phyloP scores from a whole-genome alignment of 1,140 invertebrate genomes.

The Hylaeus volcanicus region DNA sequence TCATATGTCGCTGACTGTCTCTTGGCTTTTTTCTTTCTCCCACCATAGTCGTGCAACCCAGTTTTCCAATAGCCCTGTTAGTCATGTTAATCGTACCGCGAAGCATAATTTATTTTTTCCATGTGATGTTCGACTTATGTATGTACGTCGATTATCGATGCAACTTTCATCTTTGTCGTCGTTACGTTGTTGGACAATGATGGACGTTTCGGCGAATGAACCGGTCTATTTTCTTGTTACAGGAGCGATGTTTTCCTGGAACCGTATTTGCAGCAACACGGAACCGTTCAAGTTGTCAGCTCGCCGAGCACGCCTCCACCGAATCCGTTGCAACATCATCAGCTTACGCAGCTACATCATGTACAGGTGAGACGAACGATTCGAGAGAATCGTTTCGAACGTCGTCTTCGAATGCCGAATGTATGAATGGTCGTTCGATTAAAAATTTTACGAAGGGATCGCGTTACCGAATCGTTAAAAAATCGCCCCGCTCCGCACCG shows the following conservation, averaged over 20 bases:
- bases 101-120: neutral
- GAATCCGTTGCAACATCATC: slow-evolving; percentile 76
- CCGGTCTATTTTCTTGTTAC: slow-evolving; percentile 58
- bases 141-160: too few species aligned
- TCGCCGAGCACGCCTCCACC: slow-evolving; percentile 77
- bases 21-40: neutral
- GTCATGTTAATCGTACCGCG: slow-evolving; percentile 2
- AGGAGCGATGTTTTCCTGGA: slow-evolving; percentile 80
- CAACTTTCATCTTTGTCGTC: too few species aligned
- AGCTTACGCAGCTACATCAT: slow-evolving; percentile 79
- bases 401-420: too few species aligned
- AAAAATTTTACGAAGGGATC: too few species aligned
- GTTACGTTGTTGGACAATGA: neutral
- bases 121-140: neutral
- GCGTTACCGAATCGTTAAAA: neutral
- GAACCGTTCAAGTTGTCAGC: slow-evolving; percentile 76
- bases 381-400: neutral
- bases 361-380: slow-evolving; percentile 71
- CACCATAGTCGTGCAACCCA: neutral
- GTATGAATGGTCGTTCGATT: too few species aligned
- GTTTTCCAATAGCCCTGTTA: neutral
- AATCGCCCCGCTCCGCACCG: neutral
- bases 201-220: neutral
- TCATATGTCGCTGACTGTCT: neutral
- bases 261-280: slow-evolving; percentile 77